Evolutionary conservation across 2,888 invertebrate species (phyloP).

Genomic region (Eupeodes latifasciatus): DNA sequence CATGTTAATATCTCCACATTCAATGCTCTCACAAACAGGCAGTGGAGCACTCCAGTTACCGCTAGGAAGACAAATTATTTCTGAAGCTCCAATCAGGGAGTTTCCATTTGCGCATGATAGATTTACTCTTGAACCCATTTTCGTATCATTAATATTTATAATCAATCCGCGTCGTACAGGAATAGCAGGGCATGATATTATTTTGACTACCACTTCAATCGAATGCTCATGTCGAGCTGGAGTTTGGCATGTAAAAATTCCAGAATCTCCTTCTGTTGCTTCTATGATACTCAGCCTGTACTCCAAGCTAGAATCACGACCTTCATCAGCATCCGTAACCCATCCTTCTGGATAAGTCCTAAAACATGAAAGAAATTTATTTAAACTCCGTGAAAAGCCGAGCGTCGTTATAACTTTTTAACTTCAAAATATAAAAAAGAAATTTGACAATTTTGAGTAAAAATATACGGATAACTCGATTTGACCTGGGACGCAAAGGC

Average conservation of each 20-base stretch:
- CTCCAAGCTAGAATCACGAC: conserved; percentile 91
- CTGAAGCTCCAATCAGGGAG: conserved; percentile 90
- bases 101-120: conserved; percentile 93
- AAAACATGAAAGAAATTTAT: neutral
- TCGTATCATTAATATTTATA: conserved; percentile 89
- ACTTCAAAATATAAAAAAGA: no score
- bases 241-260: conserved; percentile 92
- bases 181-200: conserved; percentile 91
- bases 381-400: neutral
- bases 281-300: conserved; percentile 92
- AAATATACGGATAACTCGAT: no score
- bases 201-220: conserved; percentile 91
- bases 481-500: no score
- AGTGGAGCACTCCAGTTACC: conserved; percentile 94
- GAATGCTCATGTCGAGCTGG: conserved; percentile 93
- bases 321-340: conserved; percentile 89
- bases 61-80: conserved; percentile 91
- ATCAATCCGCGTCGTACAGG: conserved; percentile 90
- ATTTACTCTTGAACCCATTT: conserved; percentile 89
- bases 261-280: conserved; percentile 93
- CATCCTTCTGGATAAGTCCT: conserved; percentile 92
- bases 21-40: conserved; percentile 93
- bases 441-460: no score
- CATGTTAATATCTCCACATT: conserved; percentile 90
- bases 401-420: no score